Evolutionary conservation across 2,888 invertebrate species (phyloP).

Genomic region (Lycia hirtaria): DNA sequence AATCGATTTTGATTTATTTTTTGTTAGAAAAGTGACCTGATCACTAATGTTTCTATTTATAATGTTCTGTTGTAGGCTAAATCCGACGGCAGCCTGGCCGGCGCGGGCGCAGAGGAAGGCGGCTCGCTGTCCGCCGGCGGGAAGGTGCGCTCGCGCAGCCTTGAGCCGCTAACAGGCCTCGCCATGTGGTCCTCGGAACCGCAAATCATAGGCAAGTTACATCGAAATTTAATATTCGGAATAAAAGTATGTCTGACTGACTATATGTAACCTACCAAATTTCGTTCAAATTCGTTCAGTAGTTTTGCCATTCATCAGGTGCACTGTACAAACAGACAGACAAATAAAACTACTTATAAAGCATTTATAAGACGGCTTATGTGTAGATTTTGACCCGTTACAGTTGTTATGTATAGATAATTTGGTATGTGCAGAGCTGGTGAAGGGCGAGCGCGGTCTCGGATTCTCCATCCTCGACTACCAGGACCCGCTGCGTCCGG

Average conservation of each 20-base stretch:
- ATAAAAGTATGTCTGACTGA: too few relatives aligned
- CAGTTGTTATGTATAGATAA: too few relatives aligned
- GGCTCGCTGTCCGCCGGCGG: conserved; percentile 62
- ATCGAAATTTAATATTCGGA: too few relatives aligned
- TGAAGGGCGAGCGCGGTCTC: conserved; percentile 98
- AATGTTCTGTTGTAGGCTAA: conserved; percentile 87
- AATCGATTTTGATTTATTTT: too few relatives aligned
- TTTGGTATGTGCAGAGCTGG: conserved; percentile 92
- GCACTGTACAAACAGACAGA: background rate
- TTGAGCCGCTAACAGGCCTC: conserved; percentile 98
- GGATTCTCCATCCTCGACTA: conserved; percentile 98
- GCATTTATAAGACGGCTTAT: too few relatives aligned
- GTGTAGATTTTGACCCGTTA: too few relatives aligned
- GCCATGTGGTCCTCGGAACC: conserved; percentile 99
- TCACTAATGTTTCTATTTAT: too few relatives aligned
- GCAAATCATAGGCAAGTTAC: conserved; percentile 90
- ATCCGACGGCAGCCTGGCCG: conserved; percentile 94
- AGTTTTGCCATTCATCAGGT: too few relatives aligned
- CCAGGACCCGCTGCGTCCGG: conserved; percentile 97
- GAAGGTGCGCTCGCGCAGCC: conserved; percentile 90
- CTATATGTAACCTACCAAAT: too few relatives aligned
- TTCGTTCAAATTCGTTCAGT: too few relatives aligned
- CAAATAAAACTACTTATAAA: background rate
- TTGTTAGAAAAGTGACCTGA: too few relatives aligned
- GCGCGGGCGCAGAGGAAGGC: conserved; percentile 85